Conservation (phyloP, 1,140 invertebrate genomes). For the Vollenhovia emeryi region DNA sequence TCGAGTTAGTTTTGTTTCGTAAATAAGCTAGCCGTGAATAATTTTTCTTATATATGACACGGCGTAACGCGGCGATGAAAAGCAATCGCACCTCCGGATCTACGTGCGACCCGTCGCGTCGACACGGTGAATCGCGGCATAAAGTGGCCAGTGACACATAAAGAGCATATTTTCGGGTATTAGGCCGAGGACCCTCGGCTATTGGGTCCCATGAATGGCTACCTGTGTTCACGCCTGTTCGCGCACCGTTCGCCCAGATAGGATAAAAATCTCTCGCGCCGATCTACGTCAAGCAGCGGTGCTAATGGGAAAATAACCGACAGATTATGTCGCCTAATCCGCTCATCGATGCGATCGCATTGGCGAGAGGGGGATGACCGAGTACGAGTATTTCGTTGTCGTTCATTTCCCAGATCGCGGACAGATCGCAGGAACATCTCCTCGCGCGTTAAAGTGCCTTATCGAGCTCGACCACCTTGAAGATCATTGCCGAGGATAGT, state of each 20-base stretch:
- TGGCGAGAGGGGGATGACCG: conserved; percentile 39
- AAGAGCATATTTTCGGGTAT: conserved; percentile 84
- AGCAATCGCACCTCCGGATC: conserved; percentile 59
- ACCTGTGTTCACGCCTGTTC: conserved; percentile 83
- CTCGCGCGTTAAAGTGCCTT: not conserved
- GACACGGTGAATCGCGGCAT: conserved; percentile 71
- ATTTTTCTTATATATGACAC: not conserved
- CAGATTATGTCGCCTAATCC: conserved; percentile 74
- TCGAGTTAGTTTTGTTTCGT: not conserved
- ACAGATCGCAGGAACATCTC: not conserved
- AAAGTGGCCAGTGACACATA: conserved; percentile 85
- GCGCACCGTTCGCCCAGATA: conserved; percentile 55
- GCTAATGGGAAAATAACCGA: conserved; percentile 74
- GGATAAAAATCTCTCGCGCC: conserved; percentile 75
- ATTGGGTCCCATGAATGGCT: conserved; percentile 64
- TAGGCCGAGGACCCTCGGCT: conserved; percentile 67
- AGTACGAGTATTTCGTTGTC: conserved; percentile 18
- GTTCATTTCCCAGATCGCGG: conserved; percentile 4
- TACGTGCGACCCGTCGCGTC: conserved; percentile 51
- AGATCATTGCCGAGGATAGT: not conserved
- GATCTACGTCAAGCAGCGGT: conserved; percentile 65
- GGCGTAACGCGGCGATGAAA: not conserved
- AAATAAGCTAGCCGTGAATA: not conserved
- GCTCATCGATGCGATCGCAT: conserved; percentile 72
- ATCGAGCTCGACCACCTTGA: not conserved